A percentile compares a stretch with the other conserved stretches of the same genome.
Evolutionary conservation across 2,797 vertebrate species (phyloP).

Genomic region (Bradypus variegatus): DNA sequence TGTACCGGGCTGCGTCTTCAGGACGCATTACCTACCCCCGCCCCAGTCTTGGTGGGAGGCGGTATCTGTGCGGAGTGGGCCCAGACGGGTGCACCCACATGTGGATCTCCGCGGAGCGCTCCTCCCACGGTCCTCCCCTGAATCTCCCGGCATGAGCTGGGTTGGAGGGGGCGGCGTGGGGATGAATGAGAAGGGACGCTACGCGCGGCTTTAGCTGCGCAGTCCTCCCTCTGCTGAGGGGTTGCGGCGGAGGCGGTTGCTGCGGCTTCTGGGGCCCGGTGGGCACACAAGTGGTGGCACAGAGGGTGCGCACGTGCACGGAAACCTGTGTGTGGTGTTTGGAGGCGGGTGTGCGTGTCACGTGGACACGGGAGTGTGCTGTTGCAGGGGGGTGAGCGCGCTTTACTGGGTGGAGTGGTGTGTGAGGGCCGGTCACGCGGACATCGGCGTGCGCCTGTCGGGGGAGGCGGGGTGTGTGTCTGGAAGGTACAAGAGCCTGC

Average conservation of each 20-base stretch:
- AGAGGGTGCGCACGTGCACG: slow-evolving; percentile 47
- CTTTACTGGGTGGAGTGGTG: slow-evolving; percentile 44
- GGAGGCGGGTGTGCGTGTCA: slow-evolving; percentile 61
- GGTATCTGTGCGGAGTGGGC: slow-evolving; percentile 37
- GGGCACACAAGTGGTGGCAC: slow-evolving; percentile 10
- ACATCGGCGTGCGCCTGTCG: slow-evolving; percentile 3
- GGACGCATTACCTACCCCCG: background rate
- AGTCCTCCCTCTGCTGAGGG: background rate
- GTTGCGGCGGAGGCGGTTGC: background rate
- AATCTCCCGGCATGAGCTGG: slow-evolving; percentile 26
- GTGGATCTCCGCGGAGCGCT: slow-evolving; percentile 36
- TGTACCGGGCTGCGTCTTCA: background rate
- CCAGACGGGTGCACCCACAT: slow-evolving; percentile 52
- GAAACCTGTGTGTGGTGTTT: slow-evolving; percentile 57
- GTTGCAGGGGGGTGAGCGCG: background rate
- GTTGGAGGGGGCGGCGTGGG: background rate
- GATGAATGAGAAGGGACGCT: slow-evolving; percentile 41
- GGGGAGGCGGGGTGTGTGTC: background rate
- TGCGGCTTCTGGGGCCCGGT: slow-evolving; percentile 13
- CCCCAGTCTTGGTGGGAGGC: slow-evolving; percentile 30
- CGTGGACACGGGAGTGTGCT: slow-evolving; percentile 61
- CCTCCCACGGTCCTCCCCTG: slow-evolving; percentile 16
- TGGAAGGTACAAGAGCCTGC: background rate
- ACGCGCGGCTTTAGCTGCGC: slow-evolving; percentile 37
- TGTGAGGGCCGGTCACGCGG: slow-evolving; percentile 48